Base-by-base conservation (phyloP, 2,888 invertebrate species). In the Cheilosia soror region DNA sequence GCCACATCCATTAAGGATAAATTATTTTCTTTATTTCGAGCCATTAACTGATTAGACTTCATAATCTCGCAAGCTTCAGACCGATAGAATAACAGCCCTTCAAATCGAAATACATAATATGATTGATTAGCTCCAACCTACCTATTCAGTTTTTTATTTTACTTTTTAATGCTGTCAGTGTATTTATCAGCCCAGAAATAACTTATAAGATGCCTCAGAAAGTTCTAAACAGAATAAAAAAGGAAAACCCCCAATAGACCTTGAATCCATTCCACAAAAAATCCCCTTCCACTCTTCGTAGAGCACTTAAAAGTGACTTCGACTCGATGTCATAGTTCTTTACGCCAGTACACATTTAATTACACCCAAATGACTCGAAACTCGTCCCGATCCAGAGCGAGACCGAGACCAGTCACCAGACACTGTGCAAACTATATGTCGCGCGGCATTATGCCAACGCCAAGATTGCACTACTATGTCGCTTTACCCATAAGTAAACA, bases 401-500 rank as follows among this genome's bases (percentile, higher is more conserved):
- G n/a, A n/a, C n/a, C n/a, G n/a, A n/a, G 37, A 37, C 9, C 51
- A 27, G 11, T 20, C 20, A 49, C 72, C 51, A 62, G 62, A 71
- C 71, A 51, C 31, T 37, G 47, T 49, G 33, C 75, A 73, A 69
- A 69, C 81, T 76, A 75, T 58, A 13, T 11, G 15, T 7, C 81
- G 49, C 55, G 62, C 42, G 80, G 76, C 69, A 81, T 47, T 40
- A 29, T 81, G 81, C 81, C 81, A 81, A 29, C 76, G 81, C 81
- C 81, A 81, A 69, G 40, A 80, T 69, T 51, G 27, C 51, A 27
- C 51, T 68, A 55, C 68, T 44, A 55, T 57, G 57, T 68, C 69
- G 63, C 69, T 29, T 69, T 51, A 76, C 55, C 75, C 68, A 69
- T 63, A 65, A 58, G 72, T 31, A 65, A 71, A 65, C 42, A 79